Conservation (phyloP, 2,888 invertebrate species). For the Calliopum simillimum region DNA sequence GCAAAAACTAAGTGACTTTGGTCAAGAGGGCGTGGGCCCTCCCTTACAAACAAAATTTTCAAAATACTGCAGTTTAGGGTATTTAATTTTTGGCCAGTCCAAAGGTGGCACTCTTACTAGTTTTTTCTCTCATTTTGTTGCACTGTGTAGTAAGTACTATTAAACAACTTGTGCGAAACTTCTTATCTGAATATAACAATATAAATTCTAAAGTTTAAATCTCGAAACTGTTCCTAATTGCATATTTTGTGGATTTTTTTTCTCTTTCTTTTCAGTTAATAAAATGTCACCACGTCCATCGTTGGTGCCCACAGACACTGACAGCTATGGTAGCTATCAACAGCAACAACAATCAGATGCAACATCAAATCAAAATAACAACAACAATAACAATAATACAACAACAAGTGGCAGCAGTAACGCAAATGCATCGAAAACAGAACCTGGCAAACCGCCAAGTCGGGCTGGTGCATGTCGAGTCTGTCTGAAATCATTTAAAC, state of each 20-base stretch:
- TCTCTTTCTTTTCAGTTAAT: slow-evolving; percentile 69
- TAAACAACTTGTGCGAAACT: slow-evolving; percentile 16
- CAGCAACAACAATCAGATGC: slow-evolving; percentile 64
- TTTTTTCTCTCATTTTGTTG: too few relatives aligned
- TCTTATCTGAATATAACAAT: slow-evolving; percentile 16
- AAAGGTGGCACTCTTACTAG: too few relatives aligned
- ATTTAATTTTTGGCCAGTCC: too few relatives aligned
- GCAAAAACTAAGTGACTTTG: too few relatives aligned
- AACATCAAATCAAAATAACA: slow-evolving; percentile 64
- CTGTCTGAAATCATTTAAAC: slow-evolving; percentile 89
- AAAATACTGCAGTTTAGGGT: too few relatives aligned
- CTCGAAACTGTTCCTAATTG: slow-evolving; percentile 40
- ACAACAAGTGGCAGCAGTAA: slow-evolving; percentile 44
- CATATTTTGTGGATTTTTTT: slow-evolving; percentile 32
- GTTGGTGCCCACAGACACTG: slow-evolving; percentile 69
- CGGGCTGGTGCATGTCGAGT: slow-evolving; percentile 84
- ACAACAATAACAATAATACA: slow-evolving; percentile 66
- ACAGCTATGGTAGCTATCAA: slow-evolving; percentile 52
- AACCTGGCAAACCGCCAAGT: slow-evolving; percentile 80
- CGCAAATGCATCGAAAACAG: slow-evolving; percentile 56
- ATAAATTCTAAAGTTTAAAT: slow-evolving; percentile 14
- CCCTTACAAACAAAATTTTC: too few relatives aligned
- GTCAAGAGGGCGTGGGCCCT: too few relatives aligned
- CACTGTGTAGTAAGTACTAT: too few relatives aligned
- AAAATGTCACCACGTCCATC: slow-evolving; percentile 78